Base-by-base conservation (phyloP, 2,888 invertebrate genomes). In the Pterostichus madidus region DNA sequence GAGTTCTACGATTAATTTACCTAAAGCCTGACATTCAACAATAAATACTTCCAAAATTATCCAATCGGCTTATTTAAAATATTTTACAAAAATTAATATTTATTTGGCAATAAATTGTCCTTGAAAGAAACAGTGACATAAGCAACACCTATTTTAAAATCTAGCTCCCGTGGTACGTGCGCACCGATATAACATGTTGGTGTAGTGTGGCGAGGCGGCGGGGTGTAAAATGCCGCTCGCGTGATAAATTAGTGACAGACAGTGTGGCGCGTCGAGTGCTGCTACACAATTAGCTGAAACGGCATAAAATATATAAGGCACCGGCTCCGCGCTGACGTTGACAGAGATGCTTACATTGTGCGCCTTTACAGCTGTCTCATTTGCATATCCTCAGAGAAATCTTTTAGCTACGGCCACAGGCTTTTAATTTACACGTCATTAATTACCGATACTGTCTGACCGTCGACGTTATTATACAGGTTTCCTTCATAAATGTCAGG, bases 341-440 rank as follows among this genome's bases (percentile, higher is more conserved):
- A 89, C 88, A 88, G 87, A 89, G 87, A 86, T 87, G 87, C 87
- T 87, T 87, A 88, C 88, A 88, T 88, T 88, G 88, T 87, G 87
- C 87, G 88, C 88, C 88, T 88, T 89, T 88, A 89, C 88, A 88
- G 87, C 88, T 88, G 88, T 88, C 89, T 89, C 88, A 89, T 89
- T 89, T 89, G 88, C 89, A 89, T 89, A 89, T 89, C 88, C 88
- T 87, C 87, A 85, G 88, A 88, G 88, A 88, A 89, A 89, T 89
- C 89, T 89, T 87, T 88, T 87, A 87, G 39, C 53, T 87, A 88
- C 88, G 86, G 88, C 88, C 88, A 88, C 88, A 88, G 88, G 87
- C 89, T 88, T 89, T 89, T 89, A 89, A 89, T 89, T 89, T 89
- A 89, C 89, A 89, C 89, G 86, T 89, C 86, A 86, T 87, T 87